Evolutionary conservation across 2,888 invertebrate genomes (phyloP).

Genomic region (Mycalesis mineus): DNA sequence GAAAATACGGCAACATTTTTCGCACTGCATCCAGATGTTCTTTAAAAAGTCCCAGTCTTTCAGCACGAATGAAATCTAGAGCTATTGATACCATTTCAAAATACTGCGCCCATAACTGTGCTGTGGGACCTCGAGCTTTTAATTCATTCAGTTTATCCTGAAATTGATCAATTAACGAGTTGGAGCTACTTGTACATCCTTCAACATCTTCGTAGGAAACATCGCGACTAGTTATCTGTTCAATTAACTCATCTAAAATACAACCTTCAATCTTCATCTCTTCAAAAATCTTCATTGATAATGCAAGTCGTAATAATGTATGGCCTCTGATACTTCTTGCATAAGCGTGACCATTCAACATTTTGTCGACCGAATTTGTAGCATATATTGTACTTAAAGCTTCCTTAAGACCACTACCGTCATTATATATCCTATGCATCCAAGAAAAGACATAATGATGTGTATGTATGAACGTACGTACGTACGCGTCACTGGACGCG

Average conservation of each 20-base stretch:
- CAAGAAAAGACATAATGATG: no score
- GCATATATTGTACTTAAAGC: no score
- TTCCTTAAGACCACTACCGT: no score
- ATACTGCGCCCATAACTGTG: conserved; percentile 43
- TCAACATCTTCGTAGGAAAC: conserved; percentile 42
- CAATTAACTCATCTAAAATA: conserved; percentile 34
- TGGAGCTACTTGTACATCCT: conserved; percentile 22
- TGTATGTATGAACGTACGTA: no score
- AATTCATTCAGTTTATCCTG: conserved; percentile 31
- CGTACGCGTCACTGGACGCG: no score
- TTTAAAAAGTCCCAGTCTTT: conserved; percentile 25
- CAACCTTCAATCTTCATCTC: conserved; percentile 34
- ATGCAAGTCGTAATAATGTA: conserved; percentile 30
- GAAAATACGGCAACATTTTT: conserved; percentile 45
- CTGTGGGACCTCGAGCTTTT: conserved; percentile 30
- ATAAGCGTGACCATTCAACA: conserved; percentile 42
- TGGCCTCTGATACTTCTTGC: background rate
- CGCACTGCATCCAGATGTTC: conserved; percentile 40
- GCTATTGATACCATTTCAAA: conserved; percentile 42
- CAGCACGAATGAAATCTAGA: conserved; percentile 25
- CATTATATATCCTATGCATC: no score
- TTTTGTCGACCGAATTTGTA: conserved; percentile 41
- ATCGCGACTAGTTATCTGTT: conserved; percentile 34
- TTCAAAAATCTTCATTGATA: conserved; percentile 36
- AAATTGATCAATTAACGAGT: conserved; percentile 30